phyloP scores from a whole-genome alignment of 2,888 invertebrate genomes.

The Cephus runcator region DNA sequence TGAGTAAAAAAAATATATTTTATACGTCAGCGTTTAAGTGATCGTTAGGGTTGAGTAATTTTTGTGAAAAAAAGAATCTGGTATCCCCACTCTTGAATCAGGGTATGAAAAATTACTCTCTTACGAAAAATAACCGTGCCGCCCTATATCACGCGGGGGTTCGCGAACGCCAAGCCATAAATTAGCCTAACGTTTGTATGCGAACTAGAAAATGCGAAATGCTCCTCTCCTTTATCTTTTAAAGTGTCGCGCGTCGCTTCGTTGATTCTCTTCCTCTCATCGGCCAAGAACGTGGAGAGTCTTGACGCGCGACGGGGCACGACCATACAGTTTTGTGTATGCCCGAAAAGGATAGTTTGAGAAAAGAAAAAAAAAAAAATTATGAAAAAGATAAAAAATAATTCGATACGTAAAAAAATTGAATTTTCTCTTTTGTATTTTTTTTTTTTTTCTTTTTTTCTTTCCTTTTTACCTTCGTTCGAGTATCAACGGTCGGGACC shows the following conservation, averaged over 20 bases:
- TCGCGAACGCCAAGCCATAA: neutral
- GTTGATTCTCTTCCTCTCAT: neutral
- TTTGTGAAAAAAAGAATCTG: neutral
- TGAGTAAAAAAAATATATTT: neutral
- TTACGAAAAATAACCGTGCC: neutral
- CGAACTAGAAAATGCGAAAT: neutral
- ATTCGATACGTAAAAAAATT: neutral
- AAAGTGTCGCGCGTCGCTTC: neutral
- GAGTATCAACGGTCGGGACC: constrained; percentile 46
- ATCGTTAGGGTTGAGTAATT: neutral
- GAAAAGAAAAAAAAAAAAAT: neutral
- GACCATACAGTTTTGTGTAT: neutral
- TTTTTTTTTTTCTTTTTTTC: neutral
- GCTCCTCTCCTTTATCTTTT: neutral
- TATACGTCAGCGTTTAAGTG: neutral
- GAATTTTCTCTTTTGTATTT: neutral
- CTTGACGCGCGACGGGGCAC: neutral
- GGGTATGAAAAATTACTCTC: neutral
- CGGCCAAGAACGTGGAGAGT: neutral
- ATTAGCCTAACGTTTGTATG: neutral
- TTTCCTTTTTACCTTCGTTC: constrained; percentile 22
- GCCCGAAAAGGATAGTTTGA: neutral
- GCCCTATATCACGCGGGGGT: neutral
- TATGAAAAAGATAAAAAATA: neutral
- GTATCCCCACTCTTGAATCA: neutral